Evolutionary conservation across 2,113 vertebrate genomes (phyloP), one percentile per base, ranked within the genome.

Genomic region (Bothrops jararaca): DNA sequence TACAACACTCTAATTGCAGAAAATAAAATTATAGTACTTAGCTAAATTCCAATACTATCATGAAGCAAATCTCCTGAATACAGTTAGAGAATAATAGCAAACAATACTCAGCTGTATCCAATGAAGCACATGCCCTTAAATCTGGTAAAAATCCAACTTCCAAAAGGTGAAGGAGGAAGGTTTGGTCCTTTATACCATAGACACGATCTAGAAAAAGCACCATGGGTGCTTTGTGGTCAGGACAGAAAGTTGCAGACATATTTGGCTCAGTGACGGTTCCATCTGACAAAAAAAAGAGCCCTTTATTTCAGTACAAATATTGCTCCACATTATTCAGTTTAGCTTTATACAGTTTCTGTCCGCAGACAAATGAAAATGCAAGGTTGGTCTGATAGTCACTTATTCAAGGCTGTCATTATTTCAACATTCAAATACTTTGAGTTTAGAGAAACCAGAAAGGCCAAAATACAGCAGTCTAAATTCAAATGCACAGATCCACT

Each of bases 191-290:
- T 89, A 99, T 98, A 88, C 99, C 99, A 87, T 99, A 99, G 23
- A 99, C 99, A 57, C 99, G 98, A 95, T 99, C 99, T 97, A 99
- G 96, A 96, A 99, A 99, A 91, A 99, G 98, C 95, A 99, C 99
- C 98, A 99, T 99, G 89, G 99, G 98, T 86, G 99, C 98, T 96
- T 99, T 99, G 97, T 99, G 99, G 95, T 99, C 99, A 39, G 99
- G 99, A 94, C 99, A 99, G 98, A 99, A 99, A 95, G 93, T 98
- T 95, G 99, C 99, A 2, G 98, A 98, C 99, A 99, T 98, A 94
- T 99, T 98, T 1, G 99, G 99, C 95, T 99, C 98, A 0, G 97
- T 98, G 92, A 99, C 97, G 3, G 98, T 98, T 53, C 98, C 98
- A 93, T 99, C 99, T 99, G 97, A 91, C 64, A 97, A 93, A 94